Conservation (phyloP, 2,888 invertebrate genomes). For the Dryadula phaetusa region DNA sequence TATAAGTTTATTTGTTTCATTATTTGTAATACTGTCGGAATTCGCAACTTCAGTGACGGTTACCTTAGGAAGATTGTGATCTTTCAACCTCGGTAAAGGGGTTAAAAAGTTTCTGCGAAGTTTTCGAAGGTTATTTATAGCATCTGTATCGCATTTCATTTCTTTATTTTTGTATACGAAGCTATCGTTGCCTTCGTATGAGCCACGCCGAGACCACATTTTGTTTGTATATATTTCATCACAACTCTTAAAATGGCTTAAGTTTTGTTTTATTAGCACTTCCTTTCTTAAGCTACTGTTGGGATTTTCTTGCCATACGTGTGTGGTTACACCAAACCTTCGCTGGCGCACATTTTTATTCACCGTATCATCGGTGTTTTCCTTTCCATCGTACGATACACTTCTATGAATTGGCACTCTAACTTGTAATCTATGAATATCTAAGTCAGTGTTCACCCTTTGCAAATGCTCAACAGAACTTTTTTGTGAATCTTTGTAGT, state of each 20-base stretch:
- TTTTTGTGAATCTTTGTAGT: slow-evolving; percentile 53
- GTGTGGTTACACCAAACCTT: slow-evolving; percentile 56
- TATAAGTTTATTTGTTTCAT: slow-evolving; percentile 49
- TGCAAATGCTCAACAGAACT: slow-evolving; percentile 49
- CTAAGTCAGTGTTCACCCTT: slow-evolving; percentile 50
- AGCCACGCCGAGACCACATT: slow-evolving; percentile 37
- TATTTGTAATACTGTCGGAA: slow-evolving; percentile 49
- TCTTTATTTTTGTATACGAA: slow-evolving; percentile 45
- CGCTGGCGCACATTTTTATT: slow-evolving; percentile 54
- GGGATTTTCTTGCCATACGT: slow-evolving; percentile 55
- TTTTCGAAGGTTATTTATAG: slow-evolving; percentile 50
- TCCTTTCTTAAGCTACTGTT: slow-evolving; percentile 63
- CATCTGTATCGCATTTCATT: slow-evolving; percentile 42
- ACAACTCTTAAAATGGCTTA: slow-evolving; percentile 60
- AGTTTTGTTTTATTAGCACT: slow-evolving; percentile 60
- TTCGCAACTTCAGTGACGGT: slow-evolving; percentile 52
- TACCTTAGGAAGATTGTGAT: slow-evolving; percentile 52
- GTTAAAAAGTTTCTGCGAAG: slow-evolving; percentile 51
- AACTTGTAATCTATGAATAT: slow-evolving; percentile 33
- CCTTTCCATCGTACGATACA: slow-evolving; percentile 54
- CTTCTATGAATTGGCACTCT: slow-evolving; percentile 53
- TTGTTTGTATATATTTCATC: slow-evolving; percentile 56
- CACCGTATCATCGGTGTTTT: slow-evolving; percentile 41
- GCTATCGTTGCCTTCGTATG: slow-evolving; percentile 40
- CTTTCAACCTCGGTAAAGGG: slow-evolving; percentile 40